Percentiles rank a stretch among this genome's conserved stretches.
Conservation (phyloP, 2,797 vertebrate species). For the Crossoptilon crossoptilon region DNA sequence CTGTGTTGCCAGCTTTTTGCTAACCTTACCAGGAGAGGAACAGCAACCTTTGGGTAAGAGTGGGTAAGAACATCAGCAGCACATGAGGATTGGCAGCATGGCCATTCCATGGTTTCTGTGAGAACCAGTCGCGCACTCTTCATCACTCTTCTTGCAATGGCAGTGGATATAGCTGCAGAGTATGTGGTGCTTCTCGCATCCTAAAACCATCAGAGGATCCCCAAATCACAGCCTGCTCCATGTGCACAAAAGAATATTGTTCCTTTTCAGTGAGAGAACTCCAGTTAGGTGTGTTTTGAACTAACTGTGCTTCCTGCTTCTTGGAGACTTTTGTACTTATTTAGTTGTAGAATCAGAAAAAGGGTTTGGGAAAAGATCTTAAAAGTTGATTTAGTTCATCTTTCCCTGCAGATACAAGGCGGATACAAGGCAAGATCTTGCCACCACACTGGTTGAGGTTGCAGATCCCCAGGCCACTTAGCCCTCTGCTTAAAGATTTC, state of each 20-base stretch:
- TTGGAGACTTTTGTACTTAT: not conserved
- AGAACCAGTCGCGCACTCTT: not conserved
- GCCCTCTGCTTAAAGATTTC: not conserved
- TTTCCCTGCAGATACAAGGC: not conserved
- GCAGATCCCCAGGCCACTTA: not conserved
- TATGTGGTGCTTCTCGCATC: not conserved
- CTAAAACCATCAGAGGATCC: not conserved
- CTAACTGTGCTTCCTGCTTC: not conserved
- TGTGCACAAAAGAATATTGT: not conserved
- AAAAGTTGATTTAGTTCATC: accelerated
- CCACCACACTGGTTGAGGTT: accelerated
- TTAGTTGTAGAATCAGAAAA: not conserved
- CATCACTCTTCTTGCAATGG: accelerated
- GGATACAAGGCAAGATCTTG: not conserved
- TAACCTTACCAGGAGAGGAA: not conserved
- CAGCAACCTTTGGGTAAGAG: not conserved
- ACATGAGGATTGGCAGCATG: not conserved
- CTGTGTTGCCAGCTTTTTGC: not conserved
- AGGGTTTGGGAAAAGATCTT: not conserved
- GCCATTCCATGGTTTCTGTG: not conserved
- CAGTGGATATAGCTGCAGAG: not conserved
- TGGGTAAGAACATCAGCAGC: too few species aligned
- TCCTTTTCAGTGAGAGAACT: not conserved
- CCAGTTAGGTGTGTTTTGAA: not conserved
- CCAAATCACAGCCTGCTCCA: not conserved